Percentiles rank a stretch among this genome's conserved stretches.
These are phyloP conservation scores for Scaptodrosophila lebanonensis DNA, from an alignment of 1,140 invertebrate genomes.

Conservation along the genomic window DNA sequence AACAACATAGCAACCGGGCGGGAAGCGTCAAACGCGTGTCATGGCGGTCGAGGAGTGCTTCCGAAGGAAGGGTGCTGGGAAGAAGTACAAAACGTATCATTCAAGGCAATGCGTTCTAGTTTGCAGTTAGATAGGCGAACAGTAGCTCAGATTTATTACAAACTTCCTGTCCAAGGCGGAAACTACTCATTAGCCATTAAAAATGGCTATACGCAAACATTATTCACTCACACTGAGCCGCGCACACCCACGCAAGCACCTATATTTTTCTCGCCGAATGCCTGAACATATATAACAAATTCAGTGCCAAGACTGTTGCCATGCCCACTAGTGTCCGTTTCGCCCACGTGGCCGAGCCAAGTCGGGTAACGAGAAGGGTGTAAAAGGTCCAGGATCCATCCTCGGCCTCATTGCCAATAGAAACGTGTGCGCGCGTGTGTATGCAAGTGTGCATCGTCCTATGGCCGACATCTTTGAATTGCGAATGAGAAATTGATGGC, in stretches of 20 bases:
- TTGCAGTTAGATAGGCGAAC: slow-evolving; percentile 6
- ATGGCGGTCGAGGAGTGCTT: no score
- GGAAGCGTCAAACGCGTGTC: no score
- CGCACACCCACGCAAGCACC: slow-evolving; percentile 30
- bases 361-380: no score
- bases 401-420: no score
- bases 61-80: no score
- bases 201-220: slow-evolving; percentile 75
- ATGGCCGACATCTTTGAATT: slow-evolving; percentile 71
- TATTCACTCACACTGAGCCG: slow-evolving; percentile 62
- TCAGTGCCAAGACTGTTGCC: no score
- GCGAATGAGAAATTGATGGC: slow-evolving; percentile 73
- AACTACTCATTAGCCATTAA: slow-evolving; percentile 76
- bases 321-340: neutral
- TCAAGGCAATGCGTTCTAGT: slow-evolving; percentile 39
- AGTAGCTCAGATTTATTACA: slow-evolving; percentile 56
- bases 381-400: no score
- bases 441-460: slow-evolving; percentile 42
- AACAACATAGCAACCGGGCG: no score
- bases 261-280: slow-evolving; percentile 2
- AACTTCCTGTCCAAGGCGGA: slow-evolving; percentile 72
- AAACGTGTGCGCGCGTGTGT: neutral
- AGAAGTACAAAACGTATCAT: slow-evolving; percentile 26
- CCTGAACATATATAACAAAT: no score
- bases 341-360: slow-evolving; percentile 17